Percentiles rank a stretch among this genome's conserved stretches.
Evolutionary conservation across 2,888 invertebrate species (phyloP).

Genomic region (Amblyjoppa proteus): DNA sequence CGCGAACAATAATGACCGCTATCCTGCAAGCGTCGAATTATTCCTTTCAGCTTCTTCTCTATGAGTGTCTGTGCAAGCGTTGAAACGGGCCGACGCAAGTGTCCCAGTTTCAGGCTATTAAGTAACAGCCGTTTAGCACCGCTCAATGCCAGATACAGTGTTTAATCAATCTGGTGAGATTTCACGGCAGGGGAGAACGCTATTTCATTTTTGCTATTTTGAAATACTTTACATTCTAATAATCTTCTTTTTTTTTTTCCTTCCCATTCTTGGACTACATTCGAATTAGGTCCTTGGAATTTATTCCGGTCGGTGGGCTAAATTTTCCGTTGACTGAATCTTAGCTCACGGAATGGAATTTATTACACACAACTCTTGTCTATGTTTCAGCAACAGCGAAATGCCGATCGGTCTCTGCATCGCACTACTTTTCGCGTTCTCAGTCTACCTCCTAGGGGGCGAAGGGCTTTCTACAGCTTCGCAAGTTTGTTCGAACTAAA

Average conservation of each 20-base stretch:
- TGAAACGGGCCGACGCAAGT: slow-evolving; percentile 9
- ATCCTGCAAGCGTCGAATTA: slow-evolving; percentile 49
- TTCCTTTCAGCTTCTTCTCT: slow-evolving; percentile 29
- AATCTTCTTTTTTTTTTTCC: not conserved
- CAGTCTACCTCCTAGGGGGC: slow-evolving; percentile 73
- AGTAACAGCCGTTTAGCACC: slow-evolving; percentile 5
- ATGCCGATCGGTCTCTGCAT: slow-evolving; percentile 70
- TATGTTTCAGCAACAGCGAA: slow-evolving; percentile 72
- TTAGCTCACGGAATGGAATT: not conserved
- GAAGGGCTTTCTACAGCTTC: slow-evolving; percentile 67
- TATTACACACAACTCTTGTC: not conserved
- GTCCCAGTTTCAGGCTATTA: slow-evolving; percentile 39
- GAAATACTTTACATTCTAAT: too few species aligned
- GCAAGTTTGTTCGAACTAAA: slow-evolving; percentile 70
- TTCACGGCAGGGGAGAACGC: not conserved
- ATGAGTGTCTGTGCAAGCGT: not conserved
- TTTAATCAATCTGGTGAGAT: not conserved
- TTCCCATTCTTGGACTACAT: not conserved
- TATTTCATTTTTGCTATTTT: too few species aligned
- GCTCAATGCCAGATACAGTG: not conserved
- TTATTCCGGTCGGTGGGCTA: not conserved
- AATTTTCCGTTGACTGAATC: not conserved
- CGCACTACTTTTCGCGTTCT: slow-evolving; percentile 69
- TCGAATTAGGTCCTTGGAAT: not conserved
- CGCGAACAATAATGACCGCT: slow-evolving; percentile 61